A percentile compares a stretch with the other conserved stretches of the same genome.
Conservation (phyloP, 2,113 vertebrate species). For the Phaethon lepturus region DNA sequence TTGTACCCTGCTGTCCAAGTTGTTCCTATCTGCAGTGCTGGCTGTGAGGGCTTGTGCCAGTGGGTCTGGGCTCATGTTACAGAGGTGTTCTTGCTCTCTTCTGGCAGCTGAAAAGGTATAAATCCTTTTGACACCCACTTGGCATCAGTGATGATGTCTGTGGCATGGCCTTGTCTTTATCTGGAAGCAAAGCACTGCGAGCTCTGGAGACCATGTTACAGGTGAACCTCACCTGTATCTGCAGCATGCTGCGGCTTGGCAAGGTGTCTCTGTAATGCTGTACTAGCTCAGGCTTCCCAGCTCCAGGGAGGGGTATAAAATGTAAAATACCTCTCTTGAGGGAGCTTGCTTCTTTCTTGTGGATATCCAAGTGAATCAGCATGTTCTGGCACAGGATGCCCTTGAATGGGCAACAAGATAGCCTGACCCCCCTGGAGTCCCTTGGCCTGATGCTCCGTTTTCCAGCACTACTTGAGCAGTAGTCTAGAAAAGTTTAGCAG, state of each 20-base stretch:
- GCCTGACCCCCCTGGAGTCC: accelerated
- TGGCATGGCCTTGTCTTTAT: neutral
- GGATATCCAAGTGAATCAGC: neutral
- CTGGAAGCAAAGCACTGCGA: neutral
- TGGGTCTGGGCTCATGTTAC: neutral
- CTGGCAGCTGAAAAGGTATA: neutral
- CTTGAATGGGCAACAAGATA: neutral
- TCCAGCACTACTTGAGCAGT: neutral
- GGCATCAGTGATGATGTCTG: neutral
- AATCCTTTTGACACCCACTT: neutral
- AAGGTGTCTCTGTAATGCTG: neutral
- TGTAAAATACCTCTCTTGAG: neutral
- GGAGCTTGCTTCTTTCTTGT: neutral
- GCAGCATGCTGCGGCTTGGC: accelerated
- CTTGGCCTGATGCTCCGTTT: neutral
- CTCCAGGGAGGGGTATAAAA: accelerated
- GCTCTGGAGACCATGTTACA: neutral
- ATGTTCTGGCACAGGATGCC: accelerated
- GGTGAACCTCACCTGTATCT: neutral
- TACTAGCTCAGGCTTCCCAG: accelerated
- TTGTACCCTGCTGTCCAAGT: accelerated
- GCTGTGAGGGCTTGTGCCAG: neutral
- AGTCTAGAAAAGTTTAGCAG: neutral
- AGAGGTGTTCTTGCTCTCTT: neutral
- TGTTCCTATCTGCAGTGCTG: neutral